Conservation (phyloP, 2,888 invertebrate genomes). For the Nemotelus pantherinus region DNA sequence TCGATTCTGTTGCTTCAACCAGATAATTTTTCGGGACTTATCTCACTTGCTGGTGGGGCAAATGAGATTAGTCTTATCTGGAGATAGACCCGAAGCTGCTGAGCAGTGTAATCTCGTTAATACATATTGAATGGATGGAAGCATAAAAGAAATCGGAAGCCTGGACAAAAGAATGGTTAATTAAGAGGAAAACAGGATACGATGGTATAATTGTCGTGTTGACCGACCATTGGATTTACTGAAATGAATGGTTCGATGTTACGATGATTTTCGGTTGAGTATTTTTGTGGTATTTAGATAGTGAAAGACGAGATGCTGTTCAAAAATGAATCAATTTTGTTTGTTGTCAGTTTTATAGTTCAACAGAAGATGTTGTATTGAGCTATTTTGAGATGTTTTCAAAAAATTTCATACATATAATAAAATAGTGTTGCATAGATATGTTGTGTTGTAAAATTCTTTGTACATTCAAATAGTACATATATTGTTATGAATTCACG, state of each 20-base stretch:
- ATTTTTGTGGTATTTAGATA: neutral
- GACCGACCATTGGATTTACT: neutral
- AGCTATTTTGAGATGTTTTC: too few relatives aligned
- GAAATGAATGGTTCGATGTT: constrained; percentile 6
- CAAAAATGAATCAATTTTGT: too few relatives aligned
- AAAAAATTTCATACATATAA: too few relatives aligned
- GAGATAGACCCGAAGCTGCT: constrained; percentile 12
- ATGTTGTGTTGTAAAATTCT: too few relatives aligned
- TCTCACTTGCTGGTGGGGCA: constrained; percentile 6
- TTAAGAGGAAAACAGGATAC: constrained; percentile 28
- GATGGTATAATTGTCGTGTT: constrained; percentile 9
- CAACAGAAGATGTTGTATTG: too few relatives aligned
- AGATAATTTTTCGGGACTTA: constrained; percentile 41
- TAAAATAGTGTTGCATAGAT: too few relatives aligned
- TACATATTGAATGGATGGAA: constrained; percentile 1
- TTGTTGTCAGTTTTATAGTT: too few relatives aligned
- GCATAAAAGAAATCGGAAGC: neutral
- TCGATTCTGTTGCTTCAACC: constrained; percentile 28
- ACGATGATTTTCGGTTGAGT: neutral
- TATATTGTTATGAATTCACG: too few relatives aligned
- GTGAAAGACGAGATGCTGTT: too few relatives aligned
- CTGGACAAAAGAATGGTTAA: constrained; percentile 26
- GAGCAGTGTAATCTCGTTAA: constrained; percentile 18
- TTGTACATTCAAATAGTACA: too few relatives aligned
- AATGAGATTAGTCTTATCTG: neutral